phyloP scores from a whole-genome alignment of 37 sponge, comb jelly and placozoan species.

The Cladorhizidae sp. region DNA sequence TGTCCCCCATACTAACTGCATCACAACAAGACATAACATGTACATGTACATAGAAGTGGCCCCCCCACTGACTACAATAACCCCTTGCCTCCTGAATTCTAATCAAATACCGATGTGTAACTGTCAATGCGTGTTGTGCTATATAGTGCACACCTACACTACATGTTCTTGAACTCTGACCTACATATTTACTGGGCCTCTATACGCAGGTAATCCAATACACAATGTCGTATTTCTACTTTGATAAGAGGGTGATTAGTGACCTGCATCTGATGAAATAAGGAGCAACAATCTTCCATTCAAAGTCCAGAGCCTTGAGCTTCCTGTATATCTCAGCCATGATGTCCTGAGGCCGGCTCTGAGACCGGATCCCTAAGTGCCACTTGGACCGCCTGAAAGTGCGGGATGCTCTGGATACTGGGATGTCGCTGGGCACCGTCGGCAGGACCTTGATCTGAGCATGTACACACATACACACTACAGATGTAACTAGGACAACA shows the following conservation, averaged over 20 bases:
- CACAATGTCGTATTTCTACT: not conserved
- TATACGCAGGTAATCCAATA: too few species aligned
- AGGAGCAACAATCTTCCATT: slow-evolving; percentile 85
- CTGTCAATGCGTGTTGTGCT: not conserved
- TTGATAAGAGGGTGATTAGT: too few species aligned
- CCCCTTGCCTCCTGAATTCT: too few species aligned
- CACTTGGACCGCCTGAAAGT: slow-evolving; percentile 75
- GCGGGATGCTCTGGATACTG: not conserved
- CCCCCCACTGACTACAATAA: too few species aligned
- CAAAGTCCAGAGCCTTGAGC: slow-evolving; percentile 68
- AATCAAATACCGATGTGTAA: not conserved
- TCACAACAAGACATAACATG: too few species aligned
- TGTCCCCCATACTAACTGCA: too few species aligned
- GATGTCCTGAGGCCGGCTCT: slow-evolving; percentile 90
- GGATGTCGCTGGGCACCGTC: not conserved
- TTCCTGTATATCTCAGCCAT: slow-evolving; percentile 88
- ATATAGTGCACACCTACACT: not conserved
- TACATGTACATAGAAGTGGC: too few species aligned
- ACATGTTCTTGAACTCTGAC: not conserved
- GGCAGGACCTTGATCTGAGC: not conserved
- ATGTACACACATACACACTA: too few species aligned
- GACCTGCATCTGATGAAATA: slow-evolving; percentile 66
- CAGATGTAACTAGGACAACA: too few species aligned
- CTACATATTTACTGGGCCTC: too few species aligned
- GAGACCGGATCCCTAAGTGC: slow-evolving; percentile 89